These are phyloP conservation scores for Caenorhabditis sp. DNA, from an alignment of 2,888 invertebrate genomes.

Conservation along the genomic window DNA sequence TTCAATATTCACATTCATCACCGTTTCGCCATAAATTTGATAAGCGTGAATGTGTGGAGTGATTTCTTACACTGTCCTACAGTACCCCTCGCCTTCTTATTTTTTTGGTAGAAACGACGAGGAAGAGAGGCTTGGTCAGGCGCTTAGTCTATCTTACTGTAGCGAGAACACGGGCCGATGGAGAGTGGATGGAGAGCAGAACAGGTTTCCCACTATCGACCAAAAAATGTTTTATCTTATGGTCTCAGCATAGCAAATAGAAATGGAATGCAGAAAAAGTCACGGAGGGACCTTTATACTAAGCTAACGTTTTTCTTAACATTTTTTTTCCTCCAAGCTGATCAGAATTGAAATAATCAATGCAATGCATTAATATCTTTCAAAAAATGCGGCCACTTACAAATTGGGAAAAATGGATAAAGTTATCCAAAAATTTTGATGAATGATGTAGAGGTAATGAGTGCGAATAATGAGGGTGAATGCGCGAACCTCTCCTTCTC, in stretches of 20 bases:
- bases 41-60: constrained; percentile 39
- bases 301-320: too few species aligned
- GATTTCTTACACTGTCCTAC: constrained; percentile 45
- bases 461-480: constrained; percentile 60
- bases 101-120: constrained; percentile 29
- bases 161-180: constrained; percentile 37
- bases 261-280: not conserved
- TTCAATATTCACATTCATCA: constrained; percentile 10
- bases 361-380: too few species aligned
- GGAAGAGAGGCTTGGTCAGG: constrained; percentile 47
- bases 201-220: constrained; percentile 54
- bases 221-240: constrained; percentile 54
- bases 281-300: not conserved
- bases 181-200: constrained; percentile 44
- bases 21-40: constrained; percentile 37
- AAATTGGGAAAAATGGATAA: not conserved
- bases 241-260: not conserved
- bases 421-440: constrained; percentile 28
- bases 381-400: too few species aligned
- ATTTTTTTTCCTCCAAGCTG: too few species aligned
- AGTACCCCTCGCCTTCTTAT: constrained; percentile 35
- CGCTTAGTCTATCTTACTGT: constrained; percentile 63
- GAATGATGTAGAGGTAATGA: constrained; percentile 47
- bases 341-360: too few species aligned
- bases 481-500: constrained; percentile 52